phyloP scores from a whole-genome alignment of 2,797 vertebrate species.

The Chelmon rostratus region DNA sequence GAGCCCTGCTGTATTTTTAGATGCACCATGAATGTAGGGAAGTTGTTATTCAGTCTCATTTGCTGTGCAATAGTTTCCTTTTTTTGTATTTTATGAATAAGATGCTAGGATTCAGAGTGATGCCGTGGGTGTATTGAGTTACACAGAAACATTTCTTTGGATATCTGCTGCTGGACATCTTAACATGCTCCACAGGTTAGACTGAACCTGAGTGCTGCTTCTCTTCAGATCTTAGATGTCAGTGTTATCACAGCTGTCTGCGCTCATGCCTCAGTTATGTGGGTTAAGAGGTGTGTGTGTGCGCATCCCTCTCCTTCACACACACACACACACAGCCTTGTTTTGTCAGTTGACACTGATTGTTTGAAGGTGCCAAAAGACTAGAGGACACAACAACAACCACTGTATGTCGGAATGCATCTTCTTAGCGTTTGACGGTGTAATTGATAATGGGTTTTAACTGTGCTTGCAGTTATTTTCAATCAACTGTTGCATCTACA shows the following conservation, averaged over 20 bases:
- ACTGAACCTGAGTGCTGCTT: constrained; percentile 45
- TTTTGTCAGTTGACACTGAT: constrained; percentile 77
- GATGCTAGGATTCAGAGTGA: not conserved
- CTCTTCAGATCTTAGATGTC: constrained; percentile 72
- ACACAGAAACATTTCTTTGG: constrained; percentile 5
- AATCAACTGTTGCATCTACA: not conserved
- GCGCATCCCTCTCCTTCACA: not conserved
- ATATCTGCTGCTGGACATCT: constrained; percentile 26
- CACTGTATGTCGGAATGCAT: constrained; percentile 40
- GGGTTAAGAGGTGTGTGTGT: constrained; percentile 52
- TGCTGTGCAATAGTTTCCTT: not conserved
- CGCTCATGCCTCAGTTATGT: constrained; percentile 62
- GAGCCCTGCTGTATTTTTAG: constrained; percentile 44
- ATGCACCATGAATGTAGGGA: not conserved
- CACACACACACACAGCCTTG: constrained; percentile 38
- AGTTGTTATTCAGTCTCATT: constrained; percentile 4
- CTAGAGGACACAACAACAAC: constrained; percentile 41
- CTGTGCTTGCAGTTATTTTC: not conserved
- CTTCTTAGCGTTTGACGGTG: not conserved
- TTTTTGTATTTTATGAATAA: not conserved
- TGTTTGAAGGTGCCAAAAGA: constrained; percentile 65
- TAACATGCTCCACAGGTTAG: constrained; percentile 62
- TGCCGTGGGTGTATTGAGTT: not conserved
- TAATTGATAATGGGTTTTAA: not conserved
- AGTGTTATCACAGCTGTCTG: constrained; percentile 80